A percentile compares a stretch with the other conserved stretches of the same genome.
Evolutionary conservation across 2,888 invertebrate species (phyloP).

Genomic region (Tetheella fluctuosa): DNA sequence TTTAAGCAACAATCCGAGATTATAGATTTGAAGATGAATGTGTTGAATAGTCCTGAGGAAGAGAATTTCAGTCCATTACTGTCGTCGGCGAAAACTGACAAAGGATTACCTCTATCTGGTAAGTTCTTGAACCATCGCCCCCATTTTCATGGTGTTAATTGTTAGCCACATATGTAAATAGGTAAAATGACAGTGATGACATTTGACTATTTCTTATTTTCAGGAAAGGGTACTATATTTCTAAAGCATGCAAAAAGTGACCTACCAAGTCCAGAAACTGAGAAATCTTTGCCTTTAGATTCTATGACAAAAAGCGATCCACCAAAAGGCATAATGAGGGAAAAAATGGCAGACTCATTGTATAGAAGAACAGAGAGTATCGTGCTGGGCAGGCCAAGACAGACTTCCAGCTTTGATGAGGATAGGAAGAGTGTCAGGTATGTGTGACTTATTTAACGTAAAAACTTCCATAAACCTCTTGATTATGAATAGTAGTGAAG

Average conservation of each 20-base stretch:
- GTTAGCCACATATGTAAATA: no score
- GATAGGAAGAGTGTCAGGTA: constrained; percentile 89
- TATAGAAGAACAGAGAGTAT: constrained; percentile 60
- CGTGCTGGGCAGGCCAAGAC: constrained; percentile 53
- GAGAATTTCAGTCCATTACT: constrained; percentile 66
- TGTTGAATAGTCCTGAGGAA: constrained; percentile 67
- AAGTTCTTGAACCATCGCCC: constrained; percentile 27
- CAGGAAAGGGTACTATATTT: constrained; percentile 76
- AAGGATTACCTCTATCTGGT: constrained; percentile 81
- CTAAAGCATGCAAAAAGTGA: constrained; percentile 68
- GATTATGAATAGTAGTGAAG: not conserved
- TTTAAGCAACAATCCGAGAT: constrained; percentile 78
- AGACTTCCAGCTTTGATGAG: constrained; percentile 85
- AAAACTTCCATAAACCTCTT: no score
- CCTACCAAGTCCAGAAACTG: constrained; percentile 74
- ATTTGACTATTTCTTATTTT: constrained; percentile 15
- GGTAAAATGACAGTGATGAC: no score
- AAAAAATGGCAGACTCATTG: constrained; percentile 74
- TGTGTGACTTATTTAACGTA: no score
- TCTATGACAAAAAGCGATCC: constrained; percentile 77
- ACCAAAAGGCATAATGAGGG: constrained; percentile 86
- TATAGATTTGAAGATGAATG: constrained; percentile 77
- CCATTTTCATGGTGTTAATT: no score
- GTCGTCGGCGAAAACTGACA: constrained; percentile 60
- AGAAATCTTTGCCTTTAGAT: constrained; percentile 68